phyloP scores from a whole-genome alignment of 2,113 vertebrate genomes.

The Pangasianodon hypophthalmus region DNA sequence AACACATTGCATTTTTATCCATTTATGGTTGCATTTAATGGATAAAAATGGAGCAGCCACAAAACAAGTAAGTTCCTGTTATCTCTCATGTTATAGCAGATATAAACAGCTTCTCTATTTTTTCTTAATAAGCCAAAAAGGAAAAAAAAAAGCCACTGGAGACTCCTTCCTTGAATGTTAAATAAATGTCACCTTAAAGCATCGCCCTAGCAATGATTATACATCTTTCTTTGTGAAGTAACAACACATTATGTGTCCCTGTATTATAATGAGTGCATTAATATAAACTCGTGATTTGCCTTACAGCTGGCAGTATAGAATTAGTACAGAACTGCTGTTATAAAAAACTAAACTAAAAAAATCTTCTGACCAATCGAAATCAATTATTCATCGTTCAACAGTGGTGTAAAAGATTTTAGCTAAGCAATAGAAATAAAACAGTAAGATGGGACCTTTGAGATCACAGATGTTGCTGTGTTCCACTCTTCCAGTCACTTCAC shows the following conservation, averaged over 20 bases:
- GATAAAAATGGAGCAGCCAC: background rate
- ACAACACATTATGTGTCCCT: background rate
- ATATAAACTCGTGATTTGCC: background rate
- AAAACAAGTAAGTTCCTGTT: background rate
- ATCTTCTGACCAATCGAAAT: background rate
- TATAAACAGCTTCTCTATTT: background rate
- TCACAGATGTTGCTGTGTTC: background rate
- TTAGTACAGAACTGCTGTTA: no score
- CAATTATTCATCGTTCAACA: background rate
- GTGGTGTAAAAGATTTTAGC: background rate
- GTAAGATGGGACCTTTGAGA: background rate
- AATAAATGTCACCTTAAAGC: background rate
- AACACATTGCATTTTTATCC: background rate
- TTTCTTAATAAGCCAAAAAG: no score
- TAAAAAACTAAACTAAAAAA: background rate
- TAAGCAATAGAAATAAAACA: background rate
- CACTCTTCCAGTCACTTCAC: background rate
- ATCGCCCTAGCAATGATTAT: background rate
- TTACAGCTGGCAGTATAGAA: no score
- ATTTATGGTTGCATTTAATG: background rate
- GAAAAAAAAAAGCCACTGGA: background rate
- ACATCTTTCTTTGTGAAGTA: no score
- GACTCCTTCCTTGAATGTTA: background rate
- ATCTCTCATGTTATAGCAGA: background rate
- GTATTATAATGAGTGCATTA: background rate